A percentile compares a stretch with the other conserved stretches of the same genome.
Conservation (phyloP, 2,113 vertebrate species). For the Tautogolabrus adspersus region DNA sequence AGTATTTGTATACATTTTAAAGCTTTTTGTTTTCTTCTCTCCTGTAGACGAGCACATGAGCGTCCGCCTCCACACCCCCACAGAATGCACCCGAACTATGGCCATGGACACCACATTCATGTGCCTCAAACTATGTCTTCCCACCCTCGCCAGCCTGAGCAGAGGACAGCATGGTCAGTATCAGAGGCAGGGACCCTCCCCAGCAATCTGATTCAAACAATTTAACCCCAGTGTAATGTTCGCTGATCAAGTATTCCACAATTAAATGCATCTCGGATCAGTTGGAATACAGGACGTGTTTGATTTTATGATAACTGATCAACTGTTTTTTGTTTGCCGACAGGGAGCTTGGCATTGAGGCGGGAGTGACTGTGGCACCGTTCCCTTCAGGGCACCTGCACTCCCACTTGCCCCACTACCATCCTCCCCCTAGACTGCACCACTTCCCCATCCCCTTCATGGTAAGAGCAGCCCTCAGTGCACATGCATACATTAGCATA, state of each 20-base stretch:
- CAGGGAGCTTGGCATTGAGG: conserved; percentile 98
- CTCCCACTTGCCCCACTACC: conserved; percentile 96
- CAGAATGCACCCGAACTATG: conserved; percentile 99
- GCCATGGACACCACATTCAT: conserved; percentile 98
- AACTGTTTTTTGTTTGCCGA: conserved; percentile 42
- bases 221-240: background rate
- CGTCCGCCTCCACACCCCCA: conserved; percentile 97
- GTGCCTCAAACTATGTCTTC: conserved; percentile 99
- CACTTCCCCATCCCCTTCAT: conserved; percentile 96
- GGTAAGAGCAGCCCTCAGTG: conserved; percentile 84
- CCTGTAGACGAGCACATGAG: conserved; percentile 93
- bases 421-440: conserved; percentile 95
- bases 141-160: conserved; percentile 94
- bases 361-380: conserved; percentile 93
- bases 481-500: conserved; percentile 72
- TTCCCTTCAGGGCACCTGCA: conserved; percentile 95
- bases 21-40: background rate
- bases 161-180: conserved; percentile 96
- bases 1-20: background rate
- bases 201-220: background rate
- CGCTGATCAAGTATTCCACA: background rate
- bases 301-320: background rate
- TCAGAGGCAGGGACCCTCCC: background rate
- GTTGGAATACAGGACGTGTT: too few relatives aligned
- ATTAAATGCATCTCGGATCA: too few relatives aligned